Base-by-base conservation (phyloP, 2,113 vertebrate genomes). In the Nycticebus coucang region DNA sequence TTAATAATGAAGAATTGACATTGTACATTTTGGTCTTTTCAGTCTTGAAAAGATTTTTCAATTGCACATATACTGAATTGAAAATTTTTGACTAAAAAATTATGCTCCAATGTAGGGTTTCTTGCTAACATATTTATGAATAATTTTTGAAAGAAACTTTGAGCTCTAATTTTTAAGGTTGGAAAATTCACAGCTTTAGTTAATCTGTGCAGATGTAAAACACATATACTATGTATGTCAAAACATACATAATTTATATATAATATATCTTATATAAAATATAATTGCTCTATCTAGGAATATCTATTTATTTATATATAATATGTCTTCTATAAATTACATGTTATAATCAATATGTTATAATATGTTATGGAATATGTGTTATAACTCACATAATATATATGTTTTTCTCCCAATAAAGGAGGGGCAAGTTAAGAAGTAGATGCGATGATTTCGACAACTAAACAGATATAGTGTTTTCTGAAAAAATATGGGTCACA, bases 71-170 rank as follows among this genome's bases (percentile, higher is more conserved):
- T 17, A 37, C 22, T 41, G 41, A 59, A 80, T 72, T 37, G 83
- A 11, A 41, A 80, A 3, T 37, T 80, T 86, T 9, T 93, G 50
- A 87, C 17, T 53, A 28, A 78, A 91, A 78, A 87, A 33, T 80
- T 86, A 79, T 55, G 55, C 5, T 55, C 7, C 37, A 64, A 37
- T 18, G 24, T 8, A 68, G 8, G 12, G 33, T 79, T 80, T 75
- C 8, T 75, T 97, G 71, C 60, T 89, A 92, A 6, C 64, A 81
- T 68, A 77, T 81, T 79, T 86, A 33, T 68, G 4, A 95, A 68
- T 9, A 66, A 26, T 85, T 26, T 71, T 83, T 81, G 4, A 86
- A 87, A 86, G 28, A 66, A 77, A 77, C 59, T 71, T 45, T 84
- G 24, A 22, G 7, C 11, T 95, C 35, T 75, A 81, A 64, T 30